Conservation (phyloP, 2,113 vertebrate genomes). For the Mesocricetus auratus region DNA sequence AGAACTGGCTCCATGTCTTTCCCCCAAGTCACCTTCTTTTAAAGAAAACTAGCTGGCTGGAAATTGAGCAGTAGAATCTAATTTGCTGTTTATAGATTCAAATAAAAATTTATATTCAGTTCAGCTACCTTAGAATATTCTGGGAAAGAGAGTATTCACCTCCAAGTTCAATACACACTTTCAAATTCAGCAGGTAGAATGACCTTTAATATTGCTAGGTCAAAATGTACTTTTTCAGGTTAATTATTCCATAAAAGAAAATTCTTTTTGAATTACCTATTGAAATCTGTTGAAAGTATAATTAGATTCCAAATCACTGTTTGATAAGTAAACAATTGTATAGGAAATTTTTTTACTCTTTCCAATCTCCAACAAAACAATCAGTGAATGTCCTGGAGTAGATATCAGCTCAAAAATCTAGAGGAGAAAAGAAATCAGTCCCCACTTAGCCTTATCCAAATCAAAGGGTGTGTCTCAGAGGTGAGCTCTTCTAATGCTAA, state of each 20-base stretch:
- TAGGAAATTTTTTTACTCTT: background rate
- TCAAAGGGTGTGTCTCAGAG: background rate
- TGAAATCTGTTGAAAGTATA: slow-evolving; percentile 7
- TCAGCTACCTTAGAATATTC: background rate
- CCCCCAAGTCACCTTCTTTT: background rate
- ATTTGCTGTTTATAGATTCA: background rate
- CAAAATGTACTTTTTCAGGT: background rate
- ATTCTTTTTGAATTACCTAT: background rate
- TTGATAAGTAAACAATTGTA: background rate
- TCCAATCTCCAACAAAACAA: background rate
- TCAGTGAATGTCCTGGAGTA: background rate
- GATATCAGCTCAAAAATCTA: background rate
- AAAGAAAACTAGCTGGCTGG: background rate
- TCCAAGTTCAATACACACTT: background rate
- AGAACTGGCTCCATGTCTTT: background rate
- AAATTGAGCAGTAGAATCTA: background rate
- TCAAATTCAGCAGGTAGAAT: background rate
- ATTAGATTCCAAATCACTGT: background rate
- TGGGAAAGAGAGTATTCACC: background rate
- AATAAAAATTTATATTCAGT: background rate
- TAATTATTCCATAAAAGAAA: background rate
- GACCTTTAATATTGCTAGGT: background rate
- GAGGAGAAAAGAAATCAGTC: background rate
- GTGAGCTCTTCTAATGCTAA: background rate
- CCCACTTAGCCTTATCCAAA: background rate